Base-by-base conservation (phyloP, 2,797 vertebrate genomes). In the Holocentrus rufus region DNA sequence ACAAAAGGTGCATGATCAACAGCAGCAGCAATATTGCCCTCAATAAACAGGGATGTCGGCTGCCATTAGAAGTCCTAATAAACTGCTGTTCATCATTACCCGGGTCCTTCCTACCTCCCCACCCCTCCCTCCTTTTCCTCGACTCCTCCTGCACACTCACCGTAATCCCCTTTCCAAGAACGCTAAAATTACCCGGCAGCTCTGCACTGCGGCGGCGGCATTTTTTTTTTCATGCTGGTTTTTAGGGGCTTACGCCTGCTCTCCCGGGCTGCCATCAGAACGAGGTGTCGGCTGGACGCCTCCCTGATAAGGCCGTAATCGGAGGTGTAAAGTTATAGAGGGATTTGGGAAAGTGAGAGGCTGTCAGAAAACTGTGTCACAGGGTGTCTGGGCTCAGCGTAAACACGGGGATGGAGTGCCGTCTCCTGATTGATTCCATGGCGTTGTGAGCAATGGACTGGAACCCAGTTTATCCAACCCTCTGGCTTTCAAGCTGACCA, bases 261-360 rank as follows among this genome's bases (percentile, higher is more conserved):
- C 89, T 86, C 82, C 54, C 15, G 57, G 87, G 80, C 87, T 91
- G 90, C 89, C 78, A 71, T 84, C 85, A n/a, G 80, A 62, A 69
- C 50, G 44, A 92, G 88, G 93, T 93, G 93, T 84, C 55, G 6
- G 82, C 71, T 47, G 78, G 85, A 89, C 74, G 82, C 71, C 79
- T 79, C 68, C 36, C 64, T 72, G 90, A 94, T 93, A 93, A 88
- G 75, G 80, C 44, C 13, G 52, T 79, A 85, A 88, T 86, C 85
- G 79, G 86, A 92, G 90, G 91, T 92, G 90, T 89, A 85, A 91
- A 86, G 85, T 87, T 91, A 88, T 70, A 85, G 77, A 84, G 86
- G 90, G 90, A 92, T 91, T 92, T 83, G 55, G 50, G 66, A 14
- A 78, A 82, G 85, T 83, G 85, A 91, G 81, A 88, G 85, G 81